Base-by-base conservation (phyloP, 2,888 invertebrate genomes). In the Monochamus alternatus region DNA sequence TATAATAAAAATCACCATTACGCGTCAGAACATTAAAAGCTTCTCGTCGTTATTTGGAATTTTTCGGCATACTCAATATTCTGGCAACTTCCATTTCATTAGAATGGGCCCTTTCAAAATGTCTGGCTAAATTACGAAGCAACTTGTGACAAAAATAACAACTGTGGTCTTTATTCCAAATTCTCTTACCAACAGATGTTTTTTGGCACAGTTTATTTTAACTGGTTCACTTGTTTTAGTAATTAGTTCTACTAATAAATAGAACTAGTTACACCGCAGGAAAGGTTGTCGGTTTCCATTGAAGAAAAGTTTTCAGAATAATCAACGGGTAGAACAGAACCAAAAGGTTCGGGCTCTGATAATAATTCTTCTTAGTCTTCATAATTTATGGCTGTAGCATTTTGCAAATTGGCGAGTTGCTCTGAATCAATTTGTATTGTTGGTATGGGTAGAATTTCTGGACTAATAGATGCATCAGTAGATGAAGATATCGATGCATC, bases 321-420 rank as follows among this genome's bases (percentile, higher is more conserved):
- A 63, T 71, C 38, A 62, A 71, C 71, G 30, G 62, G 51, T 71
- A 71, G 38, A 69, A 64, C 75, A 71, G 71, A 75, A 74, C 74
- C 74, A 74, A 74, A 69, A 69, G 74, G 74, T 74, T 74, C 74
- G 52, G 74, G 59, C 43, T 74, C 74, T 59, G 74, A 74, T 74
- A 74, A 68, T 74, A 73, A 67, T 30, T 69, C 74, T 38, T n/a
- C n/a, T n/a, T n/a, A n/a, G n/a, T 74, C 74, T 69, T 74, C 60
- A 68, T 69, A 68, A 74, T 69, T 59, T 43, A 69, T 62, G 60
- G 60, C 60, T 60, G 47, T 74, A 59, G 62, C 68, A 67, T 74
- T 74, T 74, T 74, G 74, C 68, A 47, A 67, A 32, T 67, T 73
- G 31, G 58, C 73, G 67, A 73, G 9, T 73, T 67, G 74, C 44